A percentile compares a stretch with the other conserved stretches of the same genome.
Conservation (phyloP, 2,888 invertebrate species). For the Acanthosepion esculentum region DNA sequence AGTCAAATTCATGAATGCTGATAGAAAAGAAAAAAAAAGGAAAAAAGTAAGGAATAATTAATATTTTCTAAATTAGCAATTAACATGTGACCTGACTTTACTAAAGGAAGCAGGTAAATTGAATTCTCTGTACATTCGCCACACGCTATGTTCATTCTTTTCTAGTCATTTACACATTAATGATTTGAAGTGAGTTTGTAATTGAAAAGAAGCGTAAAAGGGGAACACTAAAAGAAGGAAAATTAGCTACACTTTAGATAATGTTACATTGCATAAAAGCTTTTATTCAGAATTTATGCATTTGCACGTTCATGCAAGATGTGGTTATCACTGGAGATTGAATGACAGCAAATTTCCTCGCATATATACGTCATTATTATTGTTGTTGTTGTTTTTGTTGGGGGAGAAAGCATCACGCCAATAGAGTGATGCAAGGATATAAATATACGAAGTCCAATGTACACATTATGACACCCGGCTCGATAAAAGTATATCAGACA, state of each 20-base stretch:
- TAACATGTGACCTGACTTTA: not conserved
- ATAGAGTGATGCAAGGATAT: no score
- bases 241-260: not conserved
- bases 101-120: not conserved
- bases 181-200: not conserved
- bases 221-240: not conserved
- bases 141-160: not conserved
- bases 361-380: no score
- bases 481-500: no score
- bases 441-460: no score
- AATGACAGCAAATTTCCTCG: no score
- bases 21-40: not conserved
- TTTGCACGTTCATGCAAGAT: no score
- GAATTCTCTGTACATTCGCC: not conserved
- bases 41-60: not conserved
- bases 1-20: not conserved
- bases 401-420: no score
- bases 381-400: no score
- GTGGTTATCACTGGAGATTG: no score
- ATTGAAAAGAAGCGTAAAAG: not conserved
- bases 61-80: not conserved
- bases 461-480: no score
- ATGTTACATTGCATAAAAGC: no score
- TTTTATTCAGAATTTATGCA: no score
- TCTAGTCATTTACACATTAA: not conserved